A percentile compares a stretch with the other conserved stretches of the same genome.
These are phyloP conservation scores for Centrocercus urophasianus DNA, from an alignment of 2,113 vertebrate genomes.

Conservation along the genomic window DNA sequence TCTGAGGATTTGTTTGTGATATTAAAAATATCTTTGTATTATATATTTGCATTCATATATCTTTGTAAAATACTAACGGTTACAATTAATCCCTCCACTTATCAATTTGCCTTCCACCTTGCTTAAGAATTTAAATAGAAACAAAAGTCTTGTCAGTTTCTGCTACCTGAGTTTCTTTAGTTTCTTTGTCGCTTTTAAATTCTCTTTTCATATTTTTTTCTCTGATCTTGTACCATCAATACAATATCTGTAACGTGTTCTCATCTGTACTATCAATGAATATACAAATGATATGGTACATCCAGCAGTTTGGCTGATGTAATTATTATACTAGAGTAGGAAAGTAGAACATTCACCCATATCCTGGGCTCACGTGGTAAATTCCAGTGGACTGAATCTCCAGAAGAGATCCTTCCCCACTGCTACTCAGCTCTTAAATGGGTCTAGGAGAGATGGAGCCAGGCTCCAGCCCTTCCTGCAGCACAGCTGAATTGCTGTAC, in stretches of 20 bases:
- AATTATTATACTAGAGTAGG: too few relatives aligned
- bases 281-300: too few relatives aligned
- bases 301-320: too few relatives aligned
- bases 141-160: not conserved
- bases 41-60: not conserved
- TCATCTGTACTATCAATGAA: not conserved
- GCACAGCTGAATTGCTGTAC: too few relatives aligned
- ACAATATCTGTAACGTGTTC: not conserved
- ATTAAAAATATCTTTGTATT: not conserved
- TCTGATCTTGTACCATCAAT: rapidly evolving
- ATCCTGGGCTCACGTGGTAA: too few relatives aligned
- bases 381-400: too few relatives aligned
- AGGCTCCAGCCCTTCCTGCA: too few relatives aligned
- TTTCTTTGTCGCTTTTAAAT: not conserved
- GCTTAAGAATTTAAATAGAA: not conserved
- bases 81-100: not conserved
- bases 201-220: not conserved
- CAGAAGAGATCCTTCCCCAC: too few relatives aligned
- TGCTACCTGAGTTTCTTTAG: not conserved
- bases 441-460: too few relatives aligned
- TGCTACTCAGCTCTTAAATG: too few relatives aligned
- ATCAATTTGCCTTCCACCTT: not conserved
- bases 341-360: too few relatives aligned
- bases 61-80: not conserved
- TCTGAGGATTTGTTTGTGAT: not conserved